Evolutionary conservation across 2,888 invertebrate species (phyloP).

Genomic region (Pterobdella sp.): DNA sequence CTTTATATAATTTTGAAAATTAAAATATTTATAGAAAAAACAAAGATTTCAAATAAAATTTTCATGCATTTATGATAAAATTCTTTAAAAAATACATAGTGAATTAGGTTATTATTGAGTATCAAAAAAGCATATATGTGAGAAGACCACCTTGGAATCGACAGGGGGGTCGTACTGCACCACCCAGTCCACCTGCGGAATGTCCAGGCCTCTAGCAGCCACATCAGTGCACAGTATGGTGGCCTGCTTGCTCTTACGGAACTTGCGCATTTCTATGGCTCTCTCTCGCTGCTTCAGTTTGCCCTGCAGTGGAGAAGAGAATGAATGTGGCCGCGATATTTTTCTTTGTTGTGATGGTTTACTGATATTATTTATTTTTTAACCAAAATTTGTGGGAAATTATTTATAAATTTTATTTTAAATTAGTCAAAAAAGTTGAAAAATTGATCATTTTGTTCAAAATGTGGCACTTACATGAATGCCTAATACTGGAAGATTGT

Average conservation of each 20-base stretch:
- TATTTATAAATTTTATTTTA: neutral
- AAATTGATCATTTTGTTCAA: too few relatives aligned
- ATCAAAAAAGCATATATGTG: too few relatives aligned
- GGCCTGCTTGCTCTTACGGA: slow-evolving; percentile 86
- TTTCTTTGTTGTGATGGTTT: neutral
- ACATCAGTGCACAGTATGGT: slow-evolving; percentile 95
- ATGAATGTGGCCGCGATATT: too few relatives aligned
- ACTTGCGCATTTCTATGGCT: slow-evolving; percentile 87
- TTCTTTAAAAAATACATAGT: too few relatives aligned
- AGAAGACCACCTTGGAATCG: slow-evolving; percentile 84
- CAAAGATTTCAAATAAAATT: too few relatives aligned
- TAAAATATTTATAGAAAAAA: too few relatives aligned
- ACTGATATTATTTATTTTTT: too few relatives aligned
- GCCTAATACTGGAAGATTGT: slow-evolving; percentile 85
- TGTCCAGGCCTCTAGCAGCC: slow-evolving; percentile 76
- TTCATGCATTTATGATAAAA: too few relatives aligned
- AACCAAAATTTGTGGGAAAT: too few relatives aligned
- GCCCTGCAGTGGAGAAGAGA: slow-evolving; percentile 8
- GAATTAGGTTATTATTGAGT: too few relatives aligned
- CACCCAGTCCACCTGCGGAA: slow-evolving; percentile 97
- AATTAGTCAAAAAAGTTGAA: too few relatives aligned
- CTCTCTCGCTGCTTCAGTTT: slow-evolving; percentile 56
- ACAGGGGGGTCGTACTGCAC: slow-evolving; percentile 98
- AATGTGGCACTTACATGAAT: slow-evolving; percentile 83
- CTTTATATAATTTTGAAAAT: too few relatives aligned